Conservation (phyloP, 1,140 invertebrate genomes). For the Heliothis virescens region DNA sequence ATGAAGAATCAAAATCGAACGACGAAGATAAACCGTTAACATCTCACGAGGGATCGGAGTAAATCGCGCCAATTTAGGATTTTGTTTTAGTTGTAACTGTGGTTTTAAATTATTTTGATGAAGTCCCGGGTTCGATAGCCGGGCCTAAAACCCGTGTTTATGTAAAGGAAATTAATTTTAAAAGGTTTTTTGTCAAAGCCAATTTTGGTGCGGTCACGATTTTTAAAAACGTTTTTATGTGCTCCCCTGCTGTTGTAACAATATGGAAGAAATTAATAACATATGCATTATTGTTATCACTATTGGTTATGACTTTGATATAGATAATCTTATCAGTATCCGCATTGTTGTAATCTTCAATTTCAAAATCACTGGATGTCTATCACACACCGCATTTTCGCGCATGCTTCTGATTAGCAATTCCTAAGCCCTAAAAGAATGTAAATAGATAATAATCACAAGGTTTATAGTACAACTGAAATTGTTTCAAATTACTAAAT, state of each 20-base stretch:
- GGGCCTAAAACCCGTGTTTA: background rate
- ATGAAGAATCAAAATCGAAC: conserved; percentile 60
- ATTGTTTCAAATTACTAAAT: background rate
- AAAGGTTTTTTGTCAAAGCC: background rate
- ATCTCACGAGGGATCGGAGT: conserved; percentile 61
- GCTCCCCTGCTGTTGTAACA: background rate
- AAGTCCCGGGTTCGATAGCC: conserved; percentile 37
- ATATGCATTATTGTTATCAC: background rate
- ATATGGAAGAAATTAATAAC: background rate
- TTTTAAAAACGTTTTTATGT: background rate
- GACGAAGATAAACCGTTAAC: conserved; percentile 64
- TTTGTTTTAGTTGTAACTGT: conserved; percentile 65
- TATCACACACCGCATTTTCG: no score
- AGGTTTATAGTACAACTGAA: background rate
- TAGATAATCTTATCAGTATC: background rate
- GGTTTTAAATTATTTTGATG: conserved; percentile 50
- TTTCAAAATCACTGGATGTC: background rate
- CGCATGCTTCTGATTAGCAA: no score
- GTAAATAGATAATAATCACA: no score
- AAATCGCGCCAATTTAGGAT: conserved; percentile 74
- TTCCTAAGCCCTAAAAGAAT: no score
- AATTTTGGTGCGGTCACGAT: background rate
- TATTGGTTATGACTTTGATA: background rate
- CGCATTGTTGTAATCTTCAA: background rate
- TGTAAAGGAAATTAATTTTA: conserved; percentile 13